Evolutionary conservation across 2,113 vertebrate genomes (phyloP).

Genomic region (Amazona vittata): DNA sequence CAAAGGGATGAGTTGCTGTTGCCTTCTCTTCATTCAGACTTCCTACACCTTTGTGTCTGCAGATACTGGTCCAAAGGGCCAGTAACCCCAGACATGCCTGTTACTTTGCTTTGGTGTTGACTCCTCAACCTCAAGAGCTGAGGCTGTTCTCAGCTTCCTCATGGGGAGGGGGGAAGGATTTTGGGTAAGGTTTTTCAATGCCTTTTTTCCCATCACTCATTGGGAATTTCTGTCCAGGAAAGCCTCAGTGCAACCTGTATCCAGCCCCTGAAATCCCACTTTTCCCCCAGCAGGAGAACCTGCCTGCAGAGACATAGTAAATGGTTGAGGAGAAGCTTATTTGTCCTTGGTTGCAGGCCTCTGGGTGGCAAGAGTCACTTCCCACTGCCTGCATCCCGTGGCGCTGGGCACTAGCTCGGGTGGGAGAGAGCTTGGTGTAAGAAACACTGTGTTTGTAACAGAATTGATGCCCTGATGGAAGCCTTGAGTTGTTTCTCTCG

Average conservation of each 20-base stretch:
- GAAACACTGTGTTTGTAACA: neutral
- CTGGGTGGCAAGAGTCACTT: neutral
- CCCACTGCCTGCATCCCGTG: neutral
- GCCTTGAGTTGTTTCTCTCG: neutral
- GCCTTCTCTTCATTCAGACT: neutral
- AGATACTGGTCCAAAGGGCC: neutral
- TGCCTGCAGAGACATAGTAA: neutral
- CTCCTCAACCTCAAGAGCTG: neutral
- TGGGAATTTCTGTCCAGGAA: neutral
- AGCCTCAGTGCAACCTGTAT: no score
- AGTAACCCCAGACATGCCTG: neutral
- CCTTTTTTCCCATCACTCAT: rapidly evolving
- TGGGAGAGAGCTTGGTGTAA: neutral
- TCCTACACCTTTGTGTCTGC: neutral
- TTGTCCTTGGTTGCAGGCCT: neutral
- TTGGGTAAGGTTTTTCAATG: neutral
- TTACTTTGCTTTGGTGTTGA: neutral
- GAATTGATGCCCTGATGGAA: neutral
- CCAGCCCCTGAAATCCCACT: neutral
- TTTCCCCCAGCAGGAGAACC: neutral
- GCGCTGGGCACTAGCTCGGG: neutral
- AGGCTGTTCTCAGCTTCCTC: neutral
- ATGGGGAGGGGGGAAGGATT: neutral
- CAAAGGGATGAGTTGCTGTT: neutral
- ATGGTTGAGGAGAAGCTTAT: neutral